phyloP scores from a whole-genome alignment of 2,113 vertebrate genomes.

The Bungarus multicinctus region DNA sequence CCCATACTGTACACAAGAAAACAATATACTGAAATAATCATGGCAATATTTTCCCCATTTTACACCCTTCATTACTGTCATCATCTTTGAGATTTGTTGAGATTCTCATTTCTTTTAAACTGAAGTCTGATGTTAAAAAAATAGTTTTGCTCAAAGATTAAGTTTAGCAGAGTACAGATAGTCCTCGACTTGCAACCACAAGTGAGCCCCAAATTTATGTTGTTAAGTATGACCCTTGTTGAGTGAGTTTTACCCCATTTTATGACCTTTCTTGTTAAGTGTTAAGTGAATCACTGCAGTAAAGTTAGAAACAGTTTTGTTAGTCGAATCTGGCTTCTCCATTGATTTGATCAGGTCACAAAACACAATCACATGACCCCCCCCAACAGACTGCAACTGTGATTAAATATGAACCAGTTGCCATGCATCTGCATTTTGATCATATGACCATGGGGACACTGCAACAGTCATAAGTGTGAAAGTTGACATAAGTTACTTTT shows the following conservation, averaged over 20 bases:
- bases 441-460: not conserved
- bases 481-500: not conserved
- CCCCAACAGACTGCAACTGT: not conserved
- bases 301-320: not conserved
- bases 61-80: not conserved
- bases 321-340: not conserved
- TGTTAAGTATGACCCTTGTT: not conserved
- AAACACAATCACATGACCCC: not conserved
- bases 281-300: not conserved
- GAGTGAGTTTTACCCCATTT: not conserved
- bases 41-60: not conserved
- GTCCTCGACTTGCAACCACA: not conserved
- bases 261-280: not conserved
- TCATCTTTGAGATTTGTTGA: not conserved
- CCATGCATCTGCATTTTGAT: not conserved
- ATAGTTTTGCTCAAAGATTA: not conserved
- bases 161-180: not conserved
- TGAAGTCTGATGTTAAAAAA: not conserved
- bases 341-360: not conserved
- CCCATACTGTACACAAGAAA: constrained; percentile 40
- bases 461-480: not conserved
- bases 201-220: not conserved
- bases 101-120: not conserved
- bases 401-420: not conserved
- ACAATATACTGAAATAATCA: constrained; percentile 41